A percentile compares a stretch with the other conserved stretches of the same genome.
Evolutionary conservation across 2,888 invertebrate species (phyloP).

Genomic region (Ochropleura plecta): DNA sequence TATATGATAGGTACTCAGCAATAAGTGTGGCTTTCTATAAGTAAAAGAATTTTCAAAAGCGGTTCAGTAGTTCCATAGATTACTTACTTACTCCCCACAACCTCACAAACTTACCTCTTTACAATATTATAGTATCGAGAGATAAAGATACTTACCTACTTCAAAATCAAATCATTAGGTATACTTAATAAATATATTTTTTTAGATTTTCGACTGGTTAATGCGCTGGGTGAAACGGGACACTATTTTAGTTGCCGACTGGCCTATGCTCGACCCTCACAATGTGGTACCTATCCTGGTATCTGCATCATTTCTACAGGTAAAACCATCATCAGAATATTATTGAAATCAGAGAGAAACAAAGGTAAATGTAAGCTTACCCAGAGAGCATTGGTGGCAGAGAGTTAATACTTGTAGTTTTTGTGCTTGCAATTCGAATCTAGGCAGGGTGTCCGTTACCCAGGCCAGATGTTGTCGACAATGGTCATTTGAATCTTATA

Average conservation of each 20-base stretch:
- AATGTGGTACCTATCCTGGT: constrained; percentile 98
- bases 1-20: no score
- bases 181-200: background rate
- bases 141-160: no score
- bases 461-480: no score
- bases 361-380: background rate
- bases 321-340: constrained; percentile 56
- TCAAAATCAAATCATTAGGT: background rate
- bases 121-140: no score
- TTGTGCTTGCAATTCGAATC: background rate
- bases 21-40: no score
- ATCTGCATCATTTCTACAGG: constrained; percentile 97
- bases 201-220: constrained; percentile 98
- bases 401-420: background rate
- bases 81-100: no score
- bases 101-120: no score
- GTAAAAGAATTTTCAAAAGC: no score
- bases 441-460: no score
- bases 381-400: background rate
- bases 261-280: constrained; percentile 94
- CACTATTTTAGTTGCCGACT: constrained; percentile 91
- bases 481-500: no score
- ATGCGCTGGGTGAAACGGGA: constrained; percentile 98
- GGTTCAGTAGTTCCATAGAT: no score
- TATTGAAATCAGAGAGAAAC: background rate